These are phyloP conservation scores for Serranus cabrilla DNA, from an alignment of 2,797 vertebrate genomes.

Conservation along the genomic window DNA sequence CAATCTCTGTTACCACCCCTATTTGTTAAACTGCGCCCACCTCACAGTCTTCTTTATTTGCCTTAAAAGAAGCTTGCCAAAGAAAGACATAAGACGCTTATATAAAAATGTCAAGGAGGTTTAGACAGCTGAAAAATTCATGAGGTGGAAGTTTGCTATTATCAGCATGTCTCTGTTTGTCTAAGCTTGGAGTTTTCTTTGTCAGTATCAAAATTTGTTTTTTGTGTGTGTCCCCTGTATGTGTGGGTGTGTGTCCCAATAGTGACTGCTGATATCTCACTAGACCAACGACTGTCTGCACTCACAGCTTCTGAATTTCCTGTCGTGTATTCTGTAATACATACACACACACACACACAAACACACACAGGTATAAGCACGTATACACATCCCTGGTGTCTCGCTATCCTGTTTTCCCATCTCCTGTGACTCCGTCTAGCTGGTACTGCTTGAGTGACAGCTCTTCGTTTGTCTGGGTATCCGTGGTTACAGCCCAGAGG, in stretches of 20 bases:
- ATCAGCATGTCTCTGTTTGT: slow-evolving; percentile 56
- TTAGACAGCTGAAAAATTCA: slow-evolving; percentile 72
- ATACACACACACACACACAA: slow-evolving; percentile 27
- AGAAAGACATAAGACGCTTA: slow-evolving; percentile 23
- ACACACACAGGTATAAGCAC: slow-evolving; percentile 39
- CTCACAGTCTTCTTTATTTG: slow-evolving; percentile 25
- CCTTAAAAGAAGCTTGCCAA: slow-evolving; percentile 38
- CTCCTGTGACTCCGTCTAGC: slow-evolving; percentile 72
- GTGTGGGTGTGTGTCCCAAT: slow-evolving; percentile 23
- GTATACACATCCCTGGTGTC: slow-evolving; percentile 48
- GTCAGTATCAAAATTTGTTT: slow-evolving; percentile 41
- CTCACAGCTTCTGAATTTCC: slow-evolving; percentile 45
- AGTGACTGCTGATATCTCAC: slow-evolving; percentile 68
- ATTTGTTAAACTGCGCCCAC: slow-evolving; percentile 23
- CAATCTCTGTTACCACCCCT: neutral
- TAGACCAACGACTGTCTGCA: slow-evolving; percentile 47
- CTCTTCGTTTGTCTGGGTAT: slow-evolving; percentile 80
- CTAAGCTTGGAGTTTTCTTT: slow-evolving; percentile 45
- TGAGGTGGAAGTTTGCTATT: slow-evolving; percentile 61
- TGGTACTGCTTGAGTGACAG: slow-evolving; percentile 76
- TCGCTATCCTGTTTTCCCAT: slow-evolving; percentile 67
- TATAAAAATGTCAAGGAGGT: slow-evolving; percentile 73
- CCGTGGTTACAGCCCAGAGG: slow-evolving; percentile 80
- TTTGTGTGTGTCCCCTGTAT: slow-evolving; percentile 33
- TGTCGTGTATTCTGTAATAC: slow-evolving; percentile 33